These are phyloP conservation scores for Leuciscus waleckii DNA, from an alignment of 2,797 vertebrate genomes.

Conservation along the genomic window DNA sequence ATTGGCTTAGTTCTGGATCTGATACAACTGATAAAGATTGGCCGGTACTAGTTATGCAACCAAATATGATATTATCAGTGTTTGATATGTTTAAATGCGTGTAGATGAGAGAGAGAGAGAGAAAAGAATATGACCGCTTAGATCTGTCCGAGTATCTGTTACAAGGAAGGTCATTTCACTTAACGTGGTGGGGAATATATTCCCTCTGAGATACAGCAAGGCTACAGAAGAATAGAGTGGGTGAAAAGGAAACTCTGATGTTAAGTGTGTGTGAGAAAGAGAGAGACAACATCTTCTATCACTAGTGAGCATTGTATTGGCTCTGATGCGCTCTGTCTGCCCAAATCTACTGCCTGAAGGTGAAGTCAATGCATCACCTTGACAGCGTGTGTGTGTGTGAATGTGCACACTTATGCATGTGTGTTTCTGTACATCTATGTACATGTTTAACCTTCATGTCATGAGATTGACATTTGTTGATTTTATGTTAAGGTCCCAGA, in stretches of 20 bases:
- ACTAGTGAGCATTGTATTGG: conserved; percentile 75
- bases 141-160: conserved; percentile 9
- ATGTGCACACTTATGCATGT: conserved; percentile 40
- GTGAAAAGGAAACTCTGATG: conserved; percentile 37
- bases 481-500: background rate
- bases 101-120: background rate
- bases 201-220: conserved; percentile 53
- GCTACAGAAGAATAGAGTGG: conserved; percentile 60
- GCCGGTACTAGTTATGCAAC: conserved; percentile 32
- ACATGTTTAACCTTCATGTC: conserved; percentile 53
- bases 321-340: conserved; percentile 71
- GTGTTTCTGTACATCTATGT: conserved; percentile 56
- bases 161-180: conserved; percentile 51
- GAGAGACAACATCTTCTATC: conserved; percentile 73
- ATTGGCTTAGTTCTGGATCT: conserved; percentile 31
- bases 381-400: conserved; percentile 31
- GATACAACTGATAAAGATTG: conserved; percentile 52
- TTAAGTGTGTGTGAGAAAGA: conserved; percentile 50
- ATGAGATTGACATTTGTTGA: background rate
- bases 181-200: conserved; percentile 41
- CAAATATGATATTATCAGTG: conserved; percentile 10
- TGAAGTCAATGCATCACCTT: conserved; percentile 71
- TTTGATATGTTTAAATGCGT: conserved; percentile 23
- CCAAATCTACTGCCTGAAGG: conserved; percentile 69
- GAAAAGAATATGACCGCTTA: background rate